Conservation (phyloP, 2,113 vertebrate species). For the Penelope pileata region DNA sequence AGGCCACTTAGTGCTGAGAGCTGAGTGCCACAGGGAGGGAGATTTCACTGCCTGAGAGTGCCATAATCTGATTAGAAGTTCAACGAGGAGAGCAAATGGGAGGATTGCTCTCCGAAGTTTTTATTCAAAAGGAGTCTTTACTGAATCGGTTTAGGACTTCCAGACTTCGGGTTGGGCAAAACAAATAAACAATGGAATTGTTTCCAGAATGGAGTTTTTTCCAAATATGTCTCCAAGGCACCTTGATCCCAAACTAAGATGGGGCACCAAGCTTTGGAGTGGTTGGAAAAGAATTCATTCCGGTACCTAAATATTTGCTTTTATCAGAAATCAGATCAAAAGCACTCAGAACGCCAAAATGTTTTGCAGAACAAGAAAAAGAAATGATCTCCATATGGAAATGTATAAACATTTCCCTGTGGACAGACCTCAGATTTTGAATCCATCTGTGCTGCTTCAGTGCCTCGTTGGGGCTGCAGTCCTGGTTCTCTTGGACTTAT, state of each 20-base stretch:
- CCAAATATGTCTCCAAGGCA: not conserved
- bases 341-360: not conserved
- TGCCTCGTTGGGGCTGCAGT: not conserved
- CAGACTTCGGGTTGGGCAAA: not conserved
- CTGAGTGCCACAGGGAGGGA: not conserved
- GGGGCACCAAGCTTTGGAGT: not conserved
- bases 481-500: not conserved
- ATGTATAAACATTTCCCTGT: not conserved
- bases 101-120: not conserved
- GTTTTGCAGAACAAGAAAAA: not conserved
- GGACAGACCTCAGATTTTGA: not conserved
- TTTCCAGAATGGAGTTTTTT: not conserved
- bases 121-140: not conserved
- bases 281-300: not conserved
- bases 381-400: not conserved
- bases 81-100: not conserved
- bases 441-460: not conserved
- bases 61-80: constrained; percentile 26
- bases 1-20: not conserved
- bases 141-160: not conserved
- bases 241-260: not conserved
- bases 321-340: not conserved
- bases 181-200: not conserved
- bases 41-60: not conserved
- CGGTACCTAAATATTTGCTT: not conserved